Conservation (phyloP, 2,113 vertebrate genomes). For the Macquaria ambigua region DNA sequence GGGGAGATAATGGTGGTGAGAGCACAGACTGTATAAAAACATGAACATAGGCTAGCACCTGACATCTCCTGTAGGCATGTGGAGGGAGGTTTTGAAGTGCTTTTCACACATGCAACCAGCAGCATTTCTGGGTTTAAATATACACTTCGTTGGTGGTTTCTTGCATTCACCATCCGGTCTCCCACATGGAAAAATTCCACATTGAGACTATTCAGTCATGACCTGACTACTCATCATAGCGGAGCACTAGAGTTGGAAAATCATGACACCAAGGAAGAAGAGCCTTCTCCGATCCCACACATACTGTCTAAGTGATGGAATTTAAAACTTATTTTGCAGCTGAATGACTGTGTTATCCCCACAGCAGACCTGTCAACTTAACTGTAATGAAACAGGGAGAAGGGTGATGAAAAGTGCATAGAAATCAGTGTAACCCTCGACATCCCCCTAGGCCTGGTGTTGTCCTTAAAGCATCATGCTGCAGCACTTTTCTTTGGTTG, state of each 20-base stretch:
- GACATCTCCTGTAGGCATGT: background rate
- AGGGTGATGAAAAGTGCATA: conserved; percentile 62
- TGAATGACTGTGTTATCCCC: conserved; percentile 52
- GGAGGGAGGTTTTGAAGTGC: background rate
- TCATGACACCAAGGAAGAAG: conserved; percentile 19
- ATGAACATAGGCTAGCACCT: background rate
- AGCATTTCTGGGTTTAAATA: conserved; percentile 1
- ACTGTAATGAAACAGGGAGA: conserved; percentile 52
- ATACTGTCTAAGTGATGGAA: conserved; percentile 35
- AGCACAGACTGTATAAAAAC: background rate
- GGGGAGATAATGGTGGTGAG: background rate
- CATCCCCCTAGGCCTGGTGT: conserved; percentile 13
- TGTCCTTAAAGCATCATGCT: conserved; percentile 20
- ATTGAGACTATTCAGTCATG: conserved; percentile 1
- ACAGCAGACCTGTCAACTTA: conserved; percentile 56
- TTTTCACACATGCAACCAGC: background rate
- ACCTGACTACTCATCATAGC: background rate
- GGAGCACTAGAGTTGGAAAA: conserved; percentile 22
- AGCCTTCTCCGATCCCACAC: conserved; percentile 9
- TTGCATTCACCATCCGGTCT: background rate
- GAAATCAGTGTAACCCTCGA: conserved; percentile 44
- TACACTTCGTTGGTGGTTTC: background rate
- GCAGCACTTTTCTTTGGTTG: conserved; percentile 5
- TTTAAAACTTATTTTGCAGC: conserved; percentile 64
- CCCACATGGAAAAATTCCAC: background rate